These are phyloP conservation scores for Styela plicata DNA, from an alignment of 23 tunicate species.

Conservation along the genomic window DNA sequence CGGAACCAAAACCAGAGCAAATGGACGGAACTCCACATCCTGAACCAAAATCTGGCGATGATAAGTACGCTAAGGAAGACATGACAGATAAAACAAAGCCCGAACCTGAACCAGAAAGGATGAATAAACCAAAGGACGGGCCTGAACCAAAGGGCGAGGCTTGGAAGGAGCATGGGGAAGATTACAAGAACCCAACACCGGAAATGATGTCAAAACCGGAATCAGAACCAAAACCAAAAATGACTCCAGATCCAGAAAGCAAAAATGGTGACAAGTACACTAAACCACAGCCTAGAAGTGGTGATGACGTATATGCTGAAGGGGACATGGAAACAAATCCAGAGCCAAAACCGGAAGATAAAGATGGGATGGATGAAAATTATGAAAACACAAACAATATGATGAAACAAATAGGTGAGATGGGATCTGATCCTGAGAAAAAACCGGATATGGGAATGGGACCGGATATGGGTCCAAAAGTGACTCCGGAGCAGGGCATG, in stretches of 20 bases:
- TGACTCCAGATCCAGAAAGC: neutral
- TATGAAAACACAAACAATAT: neutral
- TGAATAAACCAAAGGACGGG: neutral
- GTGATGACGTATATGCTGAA: neutral
- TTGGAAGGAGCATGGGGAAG: neutral
- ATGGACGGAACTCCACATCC: too few species aligned
- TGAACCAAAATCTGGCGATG: too few species aligned
- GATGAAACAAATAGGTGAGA: neutral
- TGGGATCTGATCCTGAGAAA: neutral
- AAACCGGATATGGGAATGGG: neutral
- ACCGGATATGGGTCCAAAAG: neutral
- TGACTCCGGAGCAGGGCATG: neutral
- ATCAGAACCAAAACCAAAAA: neutral
- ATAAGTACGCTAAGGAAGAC: too few species aligned
- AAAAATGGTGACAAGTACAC: neutral
- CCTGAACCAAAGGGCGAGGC: slow-evolving; percentile 7
- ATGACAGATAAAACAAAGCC: too few species aligned
- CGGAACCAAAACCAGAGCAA: slow-evolving; percentile 7
- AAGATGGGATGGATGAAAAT: neutral
- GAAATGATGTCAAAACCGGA: neutral
- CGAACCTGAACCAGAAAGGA: neutral
- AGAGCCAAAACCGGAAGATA: neutral
- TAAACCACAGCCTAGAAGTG: neutral
- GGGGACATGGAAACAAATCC: neutral
- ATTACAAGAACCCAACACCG: neutral